A percentile compares a stretch with the other conserved stretches of the same genome.
phyloP scores from a whole-genome alignment of 2,888 invertebrate species.

The Onthophagus sagittarius region DNA sequence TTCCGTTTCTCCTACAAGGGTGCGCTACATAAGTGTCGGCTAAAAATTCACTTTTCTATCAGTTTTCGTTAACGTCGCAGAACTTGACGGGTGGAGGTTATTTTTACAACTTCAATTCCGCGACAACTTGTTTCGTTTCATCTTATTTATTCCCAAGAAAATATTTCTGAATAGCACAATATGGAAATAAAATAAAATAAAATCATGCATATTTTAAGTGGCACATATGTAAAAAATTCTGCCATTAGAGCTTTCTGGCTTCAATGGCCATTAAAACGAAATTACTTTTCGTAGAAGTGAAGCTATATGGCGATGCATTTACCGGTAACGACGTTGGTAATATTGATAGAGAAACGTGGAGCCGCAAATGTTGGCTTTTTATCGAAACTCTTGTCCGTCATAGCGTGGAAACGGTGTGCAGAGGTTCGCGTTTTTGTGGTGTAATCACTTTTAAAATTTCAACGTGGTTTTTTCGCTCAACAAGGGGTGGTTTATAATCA shows the following conservation, averaged over 20 bases:
- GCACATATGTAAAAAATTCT: too few relatives aligned
- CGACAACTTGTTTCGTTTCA: neutral
- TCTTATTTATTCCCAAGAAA: neutral
- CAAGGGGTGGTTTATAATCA: neutral
- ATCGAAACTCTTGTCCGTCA: neutral
- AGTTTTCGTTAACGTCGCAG: neutral
- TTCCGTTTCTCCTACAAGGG: neutral
- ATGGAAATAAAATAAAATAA: too few relatives aligned
- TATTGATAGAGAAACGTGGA: neutral
- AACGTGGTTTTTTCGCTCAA: neutral
- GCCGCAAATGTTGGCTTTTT: neutral
- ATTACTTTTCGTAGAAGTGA: neutral
- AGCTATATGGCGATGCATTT: neutral
- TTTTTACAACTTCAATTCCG: neutral
- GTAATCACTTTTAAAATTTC: neutral
- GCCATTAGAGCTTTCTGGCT: too few relatives aligned
- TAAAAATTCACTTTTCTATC: neutral
- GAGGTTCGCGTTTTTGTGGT: neutral
- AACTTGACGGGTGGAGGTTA: neutral
- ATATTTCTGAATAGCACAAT: too few relatives aligned
- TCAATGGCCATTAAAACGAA: neutral
- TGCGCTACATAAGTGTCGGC: neutral
- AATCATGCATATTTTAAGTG: too few relatives aligned
- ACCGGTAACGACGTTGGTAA: neutral
- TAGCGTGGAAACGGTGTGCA: neutral